phyloP scores from a whole-genome alignment of 2,113 vertebrate species.

The Glaucomys volans region DNA sequence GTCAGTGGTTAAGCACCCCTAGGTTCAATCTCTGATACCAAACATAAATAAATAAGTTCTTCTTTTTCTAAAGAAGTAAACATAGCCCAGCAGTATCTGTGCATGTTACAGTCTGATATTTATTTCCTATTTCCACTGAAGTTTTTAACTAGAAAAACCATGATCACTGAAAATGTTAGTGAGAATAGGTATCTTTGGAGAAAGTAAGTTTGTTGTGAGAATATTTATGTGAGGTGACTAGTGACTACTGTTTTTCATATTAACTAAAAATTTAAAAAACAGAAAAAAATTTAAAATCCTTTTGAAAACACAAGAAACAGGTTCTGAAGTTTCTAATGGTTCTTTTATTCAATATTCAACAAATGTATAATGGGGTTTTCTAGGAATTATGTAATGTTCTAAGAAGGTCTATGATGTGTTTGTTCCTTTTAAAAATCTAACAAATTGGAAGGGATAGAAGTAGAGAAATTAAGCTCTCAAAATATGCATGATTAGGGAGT shows the following conservation, averaged over 20 bases:
- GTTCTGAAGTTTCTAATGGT: background rate
- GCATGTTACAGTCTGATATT: background rate
- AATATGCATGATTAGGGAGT: background rate
- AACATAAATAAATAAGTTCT: background rate
- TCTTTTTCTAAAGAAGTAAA: background rate
- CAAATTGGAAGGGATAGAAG: background rate
- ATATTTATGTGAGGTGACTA: background rate
- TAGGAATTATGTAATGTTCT: background rate
- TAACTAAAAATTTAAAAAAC: slow-evolving; percentile 46
- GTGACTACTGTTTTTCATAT: slow-evolving; percentile 4
- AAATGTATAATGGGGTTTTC: background rate
- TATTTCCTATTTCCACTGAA: slow-evolving; percentile 6
- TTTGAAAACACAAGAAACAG: background rate
- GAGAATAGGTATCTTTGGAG: background rate
- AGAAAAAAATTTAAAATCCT: background rate
- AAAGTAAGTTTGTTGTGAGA: background rate
- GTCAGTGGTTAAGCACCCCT: too few species aligned
- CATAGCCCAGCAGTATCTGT: background rate
- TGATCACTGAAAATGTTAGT: background rate
- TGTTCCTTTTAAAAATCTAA: background rate
- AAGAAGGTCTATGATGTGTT: background rate
- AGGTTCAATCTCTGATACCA: too few species aligned
- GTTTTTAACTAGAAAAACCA: slow-evolving; percentile 26
- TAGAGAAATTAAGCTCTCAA: background rate
- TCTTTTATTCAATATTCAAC: background rate